Evolutionary conservation across 2,113 vertebrate species (phyloP), one percentile per base, ranked within the genome.

Genomic region (Pterophyllum scalare): DNA sequence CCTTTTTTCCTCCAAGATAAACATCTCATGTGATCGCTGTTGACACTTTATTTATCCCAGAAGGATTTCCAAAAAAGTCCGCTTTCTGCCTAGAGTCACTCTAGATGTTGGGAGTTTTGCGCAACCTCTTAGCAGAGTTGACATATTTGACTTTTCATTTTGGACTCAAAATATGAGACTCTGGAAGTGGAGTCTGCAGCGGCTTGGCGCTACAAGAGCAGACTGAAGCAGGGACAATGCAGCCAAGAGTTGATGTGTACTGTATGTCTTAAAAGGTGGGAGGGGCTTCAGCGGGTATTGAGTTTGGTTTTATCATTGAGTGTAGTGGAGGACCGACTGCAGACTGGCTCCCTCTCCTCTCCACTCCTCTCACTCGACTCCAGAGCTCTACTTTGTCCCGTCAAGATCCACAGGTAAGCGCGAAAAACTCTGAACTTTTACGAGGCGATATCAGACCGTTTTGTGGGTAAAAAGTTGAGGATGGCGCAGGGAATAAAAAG

Each of bases 61-160:
- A 96, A 97, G 97, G 96, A 97, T 96, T 96, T 97, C 97, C 96
- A 96, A 96, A 97, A 97, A 97, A 96, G 96, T 96, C 91, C 95
- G 97, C 96, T 96, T 86, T 95, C 35, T 28, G 2, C 60, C 46
- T 93, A 93, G 90, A 94, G 95, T 94, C 94, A 90, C 95, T 96
- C 95, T 96, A n/a, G 3, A 33, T 59, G 7, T 57, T 38, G 9
- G 22, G 26, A 62, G 6, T 58, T 82, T 61, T 61, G 52, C 59
- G 54, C 26, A 9, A 62, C 12, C 70, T 75, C 19, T 24, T 59
- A 54, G 13, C 67, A 61, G 54, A 62, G 33, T 40, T 77, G 35
- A 75, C 77, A 49, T 26, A 40, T 86, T 60, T 67, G 22, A 31
- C 74, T 82, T 38, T 49, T 28, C 46, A 64, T 28, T 54, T 64